Conservation (phyloP, 2,113 vertebrate genomes). For the Tyto alba region DNA sequence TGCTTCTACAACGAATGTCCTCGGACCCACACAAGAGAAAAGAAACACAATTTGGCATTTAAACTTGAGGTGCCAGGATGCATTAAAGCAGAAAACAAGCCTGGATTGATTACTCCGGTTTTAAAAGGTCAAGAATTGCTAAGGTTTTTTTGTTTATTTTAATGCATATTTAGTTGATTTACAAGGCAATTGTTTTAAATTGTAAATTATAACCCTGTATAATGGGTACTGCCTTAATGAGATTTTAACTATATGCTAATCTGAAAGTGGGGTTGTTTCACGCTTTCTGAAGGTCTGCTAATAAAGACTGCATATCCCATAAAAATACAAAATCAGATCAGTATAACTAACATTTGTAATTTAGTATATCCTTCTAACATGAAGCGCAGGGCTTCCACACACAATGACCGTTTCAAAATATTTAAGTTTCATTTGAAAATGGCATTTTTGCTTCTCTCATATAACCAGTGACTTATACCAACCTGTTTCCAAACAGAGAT, state of each 20-base stretch:
- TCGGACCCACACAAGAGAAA: conserved; percentile 50
- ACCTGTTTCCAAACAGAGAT: neutral
- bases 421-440: neutral
- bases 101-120: conserved; percentile 62
- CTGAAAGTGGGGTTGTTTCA: neutral
- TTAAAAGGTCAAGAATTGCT: conserved; percentile 70
- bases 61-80: conserved; percentile 56
- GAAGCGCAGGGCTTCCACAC: conserved; percentile 19
- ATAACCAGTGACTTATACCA: neutral
- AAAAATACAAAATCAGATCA: neutral
- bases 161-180: conserved; percentile 52
- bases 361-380: neutral
- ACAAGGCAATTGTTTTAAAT: conserved; percentile 52
- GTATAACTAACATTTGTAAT: conserved; percentile 27
- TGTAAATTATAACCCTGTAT: conserved; percentile 40
- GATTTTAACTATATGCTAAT: conserved; percentile 44
- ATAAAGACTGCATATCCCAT: neutral
- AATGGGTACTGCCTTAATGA: conserved; percentile 38
- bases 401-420: conserved; percentile 21
- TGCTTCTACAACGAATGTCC: conserved; percentile 66
- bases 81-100: conserved; percentile 61
- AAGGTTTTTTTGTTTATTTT: conserved; percentile 46
- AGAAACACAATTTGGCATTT: conserved; percentile 68
- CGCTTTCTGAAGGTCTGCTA: neutral
- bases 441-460: neutral